Evolutionary conservation across 2,888 invertebrate species (phyloP).

Genomic region (Pyrrhosoma nymphula): DNA sequence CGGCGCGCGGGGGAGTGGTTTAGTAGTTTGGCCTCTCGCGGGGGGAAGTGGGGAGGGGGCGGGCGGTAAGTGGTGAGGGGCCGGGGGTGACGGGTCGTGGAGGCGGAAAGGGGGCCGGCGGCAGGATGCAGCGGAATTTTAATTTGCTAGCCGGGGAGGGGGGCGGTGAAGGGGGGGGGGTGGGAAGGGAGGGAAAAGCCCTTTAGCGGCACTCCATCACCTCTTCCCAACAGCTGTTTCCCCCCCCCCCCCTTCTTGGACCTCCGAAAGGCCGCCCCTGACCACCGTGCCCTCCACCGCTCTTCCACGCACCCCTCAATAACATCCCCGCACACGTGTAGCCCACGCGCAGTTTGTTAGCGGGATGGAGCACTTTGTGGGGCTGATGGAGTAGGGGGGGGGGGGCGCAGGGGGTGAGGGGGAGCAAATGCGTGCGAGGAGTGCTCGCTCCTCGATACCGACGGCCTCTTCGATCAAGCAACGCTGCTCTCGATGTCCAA

Average conservation of each 20-base stretch:
- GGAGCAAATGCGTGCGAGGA: not conserved
- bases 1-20: conserved; percentile 10
- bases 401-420: not conserved
- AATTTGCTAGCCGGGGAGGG: conserved; percentile 44
- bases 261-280: not conserved
- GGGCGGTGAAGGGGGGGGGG: too few species aligned
- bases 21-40: conserved; percentile 11
- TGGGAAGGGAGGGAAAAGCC: conserved; percentile 4
- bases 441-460: not conserved
- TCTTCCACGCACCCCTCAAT: not conserved
- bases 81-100: not conserved
- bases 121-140: conserved; percentile 49
- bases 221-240: conserved; percentile 47
- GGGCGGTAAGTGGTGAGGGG: not conserved
- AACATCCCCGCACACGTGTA: conserved; percentile 8
- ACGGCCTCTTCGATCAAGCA: not conserved
- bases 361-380: conserved; percentile 27
- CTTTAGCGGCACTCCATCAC: conserved; percentile 61
- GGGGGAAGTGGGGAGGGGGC: not conserved
- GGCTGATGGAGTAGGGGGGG: not conserved
- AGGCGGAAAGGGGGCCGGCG: not conserved
- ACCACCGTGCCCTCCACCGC: not conserved
- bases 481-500: too few species aligned
- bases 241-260: not conserved
- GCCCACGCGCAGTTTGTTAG: conserved; percentile 21